Percentiles rank a stretch among this genome's conserved stretches.
These are phyloP conservation scores for Drosophila repleta DNA, from an alignment of 1,140 invertebrate species.

Conservation along the genomic window DNA sequence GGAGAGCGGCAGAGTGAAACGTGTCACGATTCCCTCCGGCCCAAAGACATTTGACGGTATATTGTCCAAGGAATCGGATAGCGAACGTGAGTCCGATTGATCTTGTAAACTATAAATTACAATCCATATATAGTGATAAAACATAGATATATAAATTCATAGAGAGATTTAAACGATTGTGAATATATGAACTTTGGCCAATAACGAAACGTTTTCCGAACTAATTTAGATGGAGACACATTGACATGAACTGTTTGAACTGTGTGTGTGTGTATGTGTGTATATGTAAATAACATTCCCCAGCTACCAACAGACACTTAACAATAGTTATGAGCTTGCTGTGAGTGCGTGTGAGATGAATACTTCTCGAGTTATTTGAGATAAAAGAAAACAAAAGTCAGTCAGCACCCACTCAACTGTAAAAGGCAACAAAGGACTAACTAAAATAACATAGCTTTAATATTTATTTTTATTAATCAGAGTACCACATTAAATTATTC, in stretches of 20 bases:
- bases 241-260: not conserved
- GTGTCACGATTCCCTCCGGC: conserved; percentile 83
- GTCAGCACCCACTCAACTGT: too few relatives aligned
- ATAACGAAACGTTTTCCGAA: not conserved
- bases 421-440: too few relatives aligned
- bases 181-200: conserved; percentile 4
- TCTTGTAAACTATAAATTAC: conserved; percentile 84
- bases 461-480: not conserved
- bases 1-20: conserved; percentile 87
- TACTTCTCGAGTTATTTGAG: not conserved
- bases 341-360: not conserved
- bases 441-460: not conserved
- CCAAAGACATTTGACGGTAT: conserved; percentile 84
- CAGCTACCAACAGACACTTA: conserved; percentile 3
- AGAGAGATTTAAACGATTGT: conserved; percentile 17
- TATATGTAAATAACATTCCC: not conserved
- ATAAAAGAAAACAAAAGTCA: too few relatives aligned
- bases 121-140: conserved; percentile 55
- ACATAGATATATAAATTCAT: conserved; percentile 20
- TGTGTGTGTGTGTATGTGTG: too few relatives aligned
- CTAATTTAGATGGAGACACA: not conserved
- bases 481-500: not conserved
- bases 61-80: conserved; percentile 84
- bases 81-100: conserved; percentile 84
- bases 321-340: conserved; percentile 6